Evolutionary conservation across 2,888 invertebrate species (phyloP).

Genomic region (Drosophila emarginata): DNA sequence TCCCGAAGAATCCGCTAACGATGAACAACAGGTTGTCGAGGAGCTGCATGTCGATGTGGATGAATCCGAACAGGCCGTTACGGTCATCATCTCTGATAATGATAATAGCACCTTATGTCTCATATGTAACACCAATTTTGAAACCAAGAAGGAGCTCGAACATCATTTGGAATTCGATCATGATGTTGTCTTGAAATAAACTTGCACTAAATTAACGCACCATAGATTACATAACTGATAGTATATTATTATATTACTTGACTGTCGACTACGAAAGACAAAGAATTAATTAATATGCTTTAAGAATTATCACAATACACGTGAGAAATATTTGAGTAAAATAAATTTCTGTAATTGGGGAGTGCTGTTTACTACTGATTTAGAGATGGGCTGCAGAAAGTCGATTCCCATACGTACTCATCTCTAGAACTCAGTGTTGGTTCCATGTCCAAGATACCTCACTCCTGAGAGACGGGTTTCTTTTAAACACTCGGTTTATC

Average conservation of each 20-base stretch:
- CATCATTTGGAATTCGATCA: conserved; percentile 75
- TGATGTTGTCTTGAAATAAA: conserved; percentile 74
- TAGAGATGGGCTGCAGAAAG: background rate
- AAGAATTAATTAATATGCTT: background rate
- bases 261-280: background rate
- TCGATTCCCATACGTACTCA: background rate
- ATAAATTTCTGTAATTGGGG: background rate
- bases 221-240: background rate
- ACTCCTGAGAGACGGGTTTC: background rate
- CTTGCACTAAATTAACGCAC: background rate
- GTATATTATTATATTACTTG: background rate
- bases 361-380: background rate
- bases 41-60: conserved; percentile 65
- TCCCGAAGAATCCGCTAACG: conserved; percentile 53
- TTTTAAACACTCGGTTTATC: background rate
- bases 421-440: background rate
- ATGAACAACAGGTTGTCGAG: conserved; percentile 67
- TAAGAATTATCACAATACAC: background rate
- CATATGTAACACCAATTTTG: conserved; percentile 73
- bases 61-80: conserved; percentile 73
- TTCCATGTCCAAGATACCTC: background rate
- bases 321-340: background rate
- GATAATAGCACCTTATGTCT: conserved; percentile 66
- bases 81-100: conserved; percentile 70
- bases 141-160: conserved; percentile 70